Evolutionary conservation across 2,888 invertebrate genomes (phyloP).

Genomic region (Hydrotaea diabolus): DNA sequence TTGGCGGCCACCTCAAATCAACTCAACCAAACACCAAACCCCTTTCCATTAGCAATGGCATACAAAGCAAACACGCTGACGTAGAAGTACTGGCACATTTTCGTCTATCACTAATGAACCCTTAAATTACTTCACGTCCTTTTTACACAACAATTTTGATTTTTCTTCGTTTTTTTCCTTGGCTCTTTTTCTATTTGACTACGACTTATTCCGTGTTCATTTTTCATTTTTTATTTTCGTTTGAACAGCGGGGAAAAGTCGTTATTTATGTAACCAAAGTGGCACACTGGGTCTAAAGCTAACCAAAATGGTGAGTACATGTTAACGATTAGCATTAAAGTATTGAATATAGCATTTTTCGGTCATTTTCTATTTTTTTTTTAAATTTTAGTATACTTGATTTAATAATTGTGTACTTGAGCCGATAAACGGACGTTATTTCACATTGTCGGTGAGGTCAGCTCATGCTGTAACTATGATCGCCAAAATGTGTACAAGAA

Average conservation of each 20-base stretch:
- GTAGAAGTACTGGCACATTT: constrained; percentile 42
- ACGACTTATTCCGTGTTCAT: constrained; percentile 73
- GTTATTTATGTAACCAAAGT: constrained; percentile 42
- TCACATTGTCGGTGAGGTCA: no score
- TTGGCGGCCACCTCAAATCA: constrained; percentile 1
- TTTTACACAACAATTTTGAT: constrained; percentile 40
- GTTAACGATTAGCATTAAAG: no score
- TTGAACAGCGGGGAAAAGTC: constrained; percentile 38
- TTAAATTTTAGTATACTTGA: no score
- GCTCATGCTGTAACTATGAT: no score
- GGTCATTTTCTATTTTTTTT: no score
- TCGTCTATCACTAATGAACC: constrained; percentile 59
- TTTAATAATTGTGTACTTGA: no score
- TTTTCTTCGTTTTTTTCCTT: constrained; percentile 46
- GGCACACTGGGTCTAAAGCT: constrained; percentile 2
- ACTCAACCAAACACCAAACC: neutral
- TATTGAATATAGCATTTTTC: no score
- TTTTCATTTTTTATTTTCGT: constrained; percentile 75
- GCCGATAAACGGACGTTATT: no score
- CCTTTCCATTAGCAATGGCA: neutral
- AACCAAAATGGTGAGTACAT: constrained; percentile 28
- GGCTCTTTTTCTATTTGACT: constrained; percentile 71
- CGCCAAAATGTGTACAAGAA: no score
- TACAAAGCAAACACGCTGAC: constrained; percentile 30
- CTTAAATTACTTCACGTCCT: constrained; percentile 51